A percentile compares a stretch with the other conserved stretches of the same genome.
Conservation (phyloP, 2,113 vertebrate genomes). For the Caranx melampygus region DNA sequence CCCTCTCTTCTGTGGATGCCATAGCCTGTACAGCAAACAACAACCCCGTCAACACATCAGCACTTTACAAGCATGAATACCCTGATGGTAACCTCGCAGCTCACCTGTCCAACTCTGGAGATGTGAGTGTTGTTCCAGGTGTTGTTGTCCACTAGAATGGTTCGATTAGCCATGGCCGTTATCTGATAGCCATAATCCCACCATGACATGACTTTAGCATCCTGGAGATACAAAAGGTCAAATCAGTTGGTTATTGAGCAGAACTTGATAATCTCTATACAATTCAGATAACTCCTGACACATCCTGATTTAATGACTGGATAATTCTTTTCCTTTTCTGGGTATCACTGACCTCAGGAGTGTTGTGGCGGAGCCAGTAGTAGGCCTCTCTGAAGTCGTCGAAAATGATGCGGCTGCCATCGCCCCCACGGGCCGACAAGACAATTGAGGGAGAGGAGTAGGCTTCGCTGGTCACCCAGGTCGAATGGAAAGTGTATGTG, state of each 20-base stretch:
- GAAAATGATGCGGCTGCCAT: constrained; percentile 97
- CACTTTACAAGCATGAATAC: not conserved
- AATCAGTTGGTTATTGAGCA: too few species aligned
- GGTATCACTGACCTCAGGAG: constrained; percentile 88
- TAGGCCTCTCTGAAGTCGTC: constrained; percentile 99
- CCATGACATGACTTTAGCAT: constrained; percentile 99
- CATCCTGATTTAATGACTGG: not conserved
- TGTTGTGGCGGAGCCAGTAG: constrained; percentile 99
- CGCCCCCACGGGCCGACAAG: constrained; percentile 93
- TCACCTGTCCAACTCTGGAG: constrained; percentile 97
- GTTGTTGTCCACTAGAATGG: constrained; percentile 98
- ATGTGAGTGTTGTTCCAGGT: constrained; percentile 99
- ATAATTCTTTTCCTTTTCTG: not conserved
- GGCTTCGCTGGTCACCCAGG: constrained; percentile 99
- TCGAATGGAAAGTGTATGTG: constrained; percentile 98
- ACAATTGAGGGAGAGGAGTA: constrained; percentile 99
- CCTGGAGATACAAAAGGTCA: constrained; percentile 77
- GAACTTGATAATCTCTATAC: not conserved
- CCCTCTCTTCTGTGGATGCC: constrained; percentile 97
- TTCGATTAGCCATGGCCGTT: constrained; percentile 98
- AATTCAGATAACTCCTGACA: not conserved
- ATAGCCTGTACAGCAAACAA: constrained; percentile 87
- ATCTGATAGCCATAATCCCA: constrained; percentile 99
- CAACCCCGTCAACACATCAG: not conserved
- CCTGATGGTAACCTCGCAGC: not conserved